Conservation (phyloP, 2,888 invertebrate genomes). For the Clistopyga incitator region DNA sequence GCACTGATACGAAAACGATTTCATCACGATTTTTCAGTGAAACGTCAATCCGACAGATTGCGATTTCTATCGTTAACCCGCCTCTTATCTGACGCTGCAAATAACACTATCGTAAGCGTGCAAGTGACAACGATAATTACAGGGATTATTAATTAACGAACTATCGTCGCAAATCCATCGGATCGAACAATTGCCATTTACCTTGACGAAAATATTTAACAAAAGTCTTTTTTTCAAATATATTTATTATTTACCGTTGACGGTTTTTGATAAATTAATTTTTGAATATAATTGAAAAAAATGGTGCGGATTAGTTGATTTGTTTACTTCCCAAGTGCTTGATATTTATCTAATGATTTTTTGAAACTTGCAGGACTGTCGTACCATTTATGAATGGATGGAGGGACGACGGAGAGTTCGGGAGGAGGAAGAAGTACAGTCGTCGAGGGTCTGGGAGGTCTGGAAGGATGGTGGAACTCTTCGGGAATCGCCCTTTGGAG, state of each 20-base stretch:
- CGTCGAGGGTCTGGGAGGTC: conserved; percentile 78
- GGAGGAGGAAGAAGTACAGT: conserved; percentile 77
- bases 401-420: conserved; percentile 81
- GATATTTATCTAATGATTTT: not conserved
- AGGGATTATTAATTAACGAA: not conserved
- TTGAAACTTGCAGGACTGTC: conserved; percentile 73
- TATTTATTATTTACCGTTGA: too few species aligned
- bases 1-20: not conserved
- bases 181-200: not conserved
- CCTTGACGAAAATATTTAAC: not conserved
- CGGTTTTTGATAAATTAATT: too few species aligned
- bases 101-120: conserved; percentile 9
- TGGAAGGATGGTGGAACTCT: conserved; percentile 81
- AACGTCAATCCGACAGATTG: not conserved
- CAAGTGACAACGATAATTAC: conserved; percentile 8
- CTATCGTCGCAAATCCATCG: not conserved
- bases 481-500: conserved; percentile 79
- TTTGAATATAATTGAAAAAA: too few species aligned
- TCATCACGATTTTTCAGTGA: not conserved
- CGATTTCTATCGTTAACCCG: conserved; percentile 8
- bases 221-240: not conserved
- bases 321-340: not conserved
- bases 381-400: conserved; percentile 84
- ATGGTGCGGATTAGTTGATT: not conserved
- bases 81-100: conserved; percentile 7